Percentiles rank a stretch among this genome's conserved stretches.
These are phyloP conservation scores for Latrodectus hesperus DNA, from an alignment of 2,888 invertebrate genomes.

Conservation along the genomic window DNA sequence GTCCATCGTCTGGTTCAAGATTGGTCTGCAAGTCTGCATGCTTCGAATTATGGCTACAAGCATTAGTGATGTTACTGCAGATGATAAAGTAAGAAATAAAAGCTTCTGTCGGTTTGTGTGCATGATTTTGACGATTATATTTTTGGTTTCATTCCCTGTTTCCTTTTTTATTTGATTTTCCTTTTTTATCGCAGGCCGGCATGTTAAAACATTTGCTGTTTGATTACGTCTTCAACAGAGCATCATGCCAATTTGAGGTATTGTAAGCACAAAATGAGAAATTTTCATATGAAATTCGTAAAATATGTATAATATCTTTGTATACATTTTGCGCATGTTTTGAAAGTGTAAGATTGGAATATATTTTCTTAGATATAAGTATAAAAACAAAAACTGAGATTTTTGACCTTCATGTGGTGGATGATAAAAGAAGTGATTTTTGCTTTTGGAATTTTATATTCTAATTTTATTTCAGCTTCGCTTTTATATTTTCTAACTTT, in stretches of 20 bases:
- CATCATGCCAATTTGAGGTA: slow-evolving; percentile 71
- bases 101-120: slow-evolving; percentile 22
- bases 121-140: slow-evolving; percentile 26
- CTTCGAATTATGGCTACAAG: slow-evolving; percentile 58
- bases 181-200: slow-evolving; percentile 68
- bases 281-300: slow-evolving; percentile 3
- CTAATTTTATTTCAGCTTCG: not conserved
- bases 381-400: not conserved
- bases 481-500: not conserved
- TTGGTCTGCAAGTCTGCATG: slow-evolving; percentile 48
- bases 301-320: not conserved
- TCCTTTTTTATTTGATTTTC: slow-evolving; percentile 60
- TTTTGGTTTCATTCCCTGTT: slow-evolving; percentile 44
- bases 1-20: slow-evolving; percentile 33
- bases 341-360: not conserved
- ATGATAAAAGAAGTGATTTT: not conserved
- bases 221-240: slow-evolving; percentile 69
- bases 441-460: not conserved
- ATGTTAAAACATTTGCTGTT: slow-evolving; percentile 68
- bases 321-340: not conserved
- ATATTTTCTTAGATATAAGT: not conserved
- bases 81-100: slow-evolving; percentile 57
- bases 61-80: slow-evolving; percentile 52
- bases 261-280: slow-evolving; percentile 27
- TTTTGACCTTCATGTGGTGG: not conserved